phyloP scores from a whole-genome alignment of 1,140 invertebrate genomes.

The Thalassaphorura encarpata region DNA sequence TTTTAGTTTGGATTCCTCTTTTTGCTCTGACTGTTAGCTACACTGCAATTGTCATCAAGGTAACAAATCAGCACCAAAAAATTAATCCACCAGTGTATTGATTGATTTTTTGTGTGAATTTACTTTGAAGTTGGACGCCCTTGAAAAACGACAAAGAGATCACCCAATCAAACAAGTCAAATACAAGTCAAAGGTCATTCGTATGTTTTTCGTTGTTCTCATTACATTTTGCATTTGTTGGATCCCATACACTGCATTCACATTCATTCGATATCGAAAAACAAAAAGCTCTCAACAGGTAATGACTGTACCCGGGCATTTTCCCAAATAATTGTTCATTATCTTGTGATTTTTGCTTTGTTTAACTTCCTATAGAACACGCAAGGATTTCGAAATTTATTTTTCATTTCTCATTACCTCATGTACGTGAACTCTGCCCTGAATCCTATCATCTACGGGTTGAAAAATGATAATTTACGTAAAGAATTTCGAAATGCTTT shows the following conservation, averaged over 20 bases:
- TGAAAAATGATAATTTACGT: constrained; percentile 55
- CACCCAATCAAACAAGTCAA: constrained; percentile 43
- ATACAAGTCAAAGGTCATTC: constrained; percentile 54
- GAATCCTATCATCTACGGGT: constrained; percentile 63
- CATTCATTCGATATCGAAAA: constrained; percentile 50
- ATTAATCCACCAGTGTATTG: neutral
- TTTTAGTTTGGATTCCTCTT: constrained; percentile 60
- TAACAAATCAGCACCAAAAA: constrained; percentile 33
- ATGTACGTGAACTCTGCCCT: constrained; percentile 58
- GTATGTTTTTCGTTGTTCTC: constrained; percentile 57
- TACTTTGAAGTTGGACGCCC: constrained; percentile 45
- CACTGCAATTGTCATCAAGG: constrained; percentile 52
- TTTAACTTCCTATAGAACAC: too few species aligned
- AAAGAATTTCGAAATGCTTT: constrained; percentile 46
- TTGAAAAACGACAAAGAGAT: constrained; percentile 45
- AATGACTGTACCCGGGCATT: neutral
- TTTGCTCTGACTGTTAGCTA: constrained; percentile 56
- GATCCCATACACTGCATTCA: constrained; percentile 54
- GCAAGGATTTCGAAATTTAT: constrained; percentile 46
- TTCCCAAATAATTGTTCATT: neutral
- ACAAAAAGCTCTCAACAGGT: constrained; percentile 34
- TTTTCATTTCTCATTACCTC: constrained; percentile 55
- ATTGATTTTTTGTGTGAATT: neutral
- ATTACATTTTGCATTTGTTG: constrained; percentile 54
- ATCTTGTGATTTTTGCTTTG: constrained; percentile 14